Percentiles rank a stretch among this genome's conserved stretches.
phyloP scores from a whole-genome alignment of 2,797 vertebrate species.

The Hoplostethus mediterraneus region DNA sequence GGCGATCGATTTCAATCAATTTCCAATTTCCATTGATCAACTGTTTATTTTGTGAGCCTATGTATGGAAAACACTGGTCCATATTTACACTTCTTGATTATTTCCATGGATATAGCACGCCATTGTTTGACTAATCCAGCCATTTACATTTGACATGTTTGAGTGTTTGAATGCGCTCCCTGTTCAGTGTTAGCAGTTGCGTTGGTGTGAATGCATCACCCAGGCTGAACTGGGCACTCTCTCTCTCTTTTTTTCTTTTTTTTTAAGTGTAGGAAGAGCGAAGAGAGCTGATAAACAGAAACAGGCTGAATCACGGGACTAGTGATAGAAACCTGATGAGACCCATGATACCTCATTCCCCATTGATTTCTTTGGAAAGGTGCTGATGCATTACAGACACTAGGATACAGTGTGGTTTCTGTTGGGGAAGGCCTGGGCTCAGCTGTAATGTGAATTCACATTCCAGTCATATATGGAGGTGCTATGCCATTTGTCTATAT shows the following conservation, averaged over 20 bases:
- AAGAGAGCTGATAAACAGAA: constrained; percentile 14
- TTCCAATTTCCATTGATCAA: too few relatives aligned
- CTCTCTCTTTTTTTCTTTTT: not conserved
- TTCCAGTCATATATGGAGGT: constrained; percentile 25
- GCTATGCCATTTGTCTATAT: constrained; percentile 2
- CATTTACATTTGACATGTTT: not conserved
- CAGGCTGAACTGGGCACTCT: constrained; percentile 10
- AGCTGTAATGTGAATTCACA: constrained; percentile 3
- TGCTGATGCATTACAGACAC: not conserved
- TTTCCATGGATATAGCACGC: constrained; percentile 8
- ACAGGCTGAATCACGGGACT: constrained; percentile 15
- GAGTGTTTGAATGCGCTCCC: constrained; percentile 30
- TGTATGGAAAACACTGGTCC: too few relatives aligned
- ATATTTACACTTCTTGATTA: not conserved
- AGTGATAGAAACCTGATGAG: constrained; percentile 11
- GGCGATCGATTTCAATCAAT: too few relatives aligned
- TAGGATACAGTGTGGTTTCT: not conserved
- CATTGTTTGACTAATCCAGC: constrained; percentile 21
- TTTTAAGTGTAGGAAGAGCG: constrained; percentile 1
- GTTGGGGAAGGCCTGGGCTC: too few relatives aligned
- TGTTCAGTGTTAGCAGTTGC: constrained; percentile 41
- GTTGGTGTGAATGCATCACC: constrained; percentile 22
- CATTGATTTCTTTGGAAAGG: not conserved
- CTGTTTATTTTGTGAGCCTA: too few relatives aligned
- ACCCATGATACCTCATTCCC: not conserved